Conservation (phyloP, 2,888 invertebrate genomes). For the Tiliacea citrago region DNA sequence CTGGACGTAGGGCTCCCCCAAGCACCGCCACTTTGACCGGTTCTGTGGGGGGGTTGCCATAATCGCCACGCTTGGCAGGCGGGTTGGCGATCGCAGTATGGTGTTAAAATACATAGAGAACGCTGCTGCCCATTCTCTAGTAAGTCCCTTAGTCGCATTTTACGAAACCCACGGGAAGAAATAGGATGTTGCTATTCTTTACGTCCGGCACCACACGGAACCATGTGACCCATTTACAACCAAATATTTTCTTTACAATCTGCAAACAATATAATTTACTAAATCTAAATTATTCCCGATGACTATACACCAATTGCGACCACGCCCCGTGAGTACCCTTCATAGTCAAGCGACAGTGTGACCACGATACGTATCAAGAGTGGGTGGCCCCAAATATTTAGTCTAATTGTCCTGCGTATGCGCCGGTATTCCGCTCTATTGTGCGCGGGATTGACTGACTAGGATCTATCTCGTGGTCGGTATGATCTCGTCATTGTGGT, state of each 20-base stretch:
- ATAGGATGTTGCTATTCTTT: too few relatives aligned
- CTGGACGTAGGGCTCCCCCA: too few relatives aligned
- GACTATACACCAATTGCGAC: conserved; percentile 16
- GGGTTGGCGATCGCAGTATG: too few relatives aligned
- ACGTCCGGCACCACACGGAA: too few relatives aligned
- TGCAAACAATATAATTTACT: neutral
- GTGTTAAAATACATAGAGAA: too few relatives aligned
- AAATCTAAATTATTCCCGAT: conserved; percentile 40
- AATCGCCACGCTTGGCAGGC: too few relatives aligned
- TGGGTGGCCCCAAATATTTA: conserved; percentile 76
- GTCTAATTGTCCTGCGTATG: conserved; percentile 65
- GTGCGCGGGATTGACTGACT: conserved; percentile 52
- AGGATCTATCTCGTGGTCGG: conserved; percentile 34
- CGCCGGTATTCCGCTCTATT: conserved; percentile 60
- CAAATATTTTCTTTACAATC: neutral
- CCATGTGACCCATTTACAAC: neutral
- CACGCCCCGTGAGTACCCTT: conserved; percentile 53
- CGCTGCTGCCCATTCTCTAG: too few relatives aligned
- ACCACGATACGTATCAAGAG: conserved; percentile 62
- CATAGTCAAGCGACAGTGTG: conserved; percentile 40
- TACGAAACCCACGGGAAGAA: too few relatives aligned
- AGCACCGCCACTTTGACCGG: too few relatives aligned
- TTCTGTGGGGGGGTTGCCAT: too few relatives aligned
- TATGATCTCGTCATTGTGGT: conserved; percentile 30
- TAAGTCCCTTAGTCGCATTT: too few relatives aligned